Evolutionary conservation across 2,888 invertebrate species (phyloP).

Genomic region (Macaria liturata): DNA sequence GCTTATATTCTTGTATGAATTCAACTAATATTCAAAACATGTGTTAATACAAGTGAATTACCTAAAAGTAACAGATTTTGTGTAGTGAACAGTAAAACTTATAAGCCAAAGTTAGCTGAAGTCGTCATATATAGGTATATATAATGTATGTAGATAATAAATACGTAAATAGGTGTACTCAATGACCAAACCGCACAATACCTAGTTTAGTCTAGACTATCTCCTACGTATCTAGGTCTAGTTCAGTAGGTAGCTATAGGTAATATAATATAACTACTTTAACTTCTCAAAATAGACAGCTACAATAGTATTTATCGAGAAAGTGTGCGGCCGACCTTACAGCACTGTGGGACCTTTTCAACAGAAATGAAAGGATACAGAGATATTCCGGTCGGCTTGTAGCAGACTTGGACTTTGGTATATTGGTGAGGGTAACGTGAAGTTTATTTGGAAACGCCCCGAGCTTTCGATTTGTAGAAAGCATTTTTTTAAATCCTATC

Average conservation of each 20-base stretch:
- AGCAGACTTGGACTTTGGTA: too few species aligned
- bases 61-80: too few species aligned
- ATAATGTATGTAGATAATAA: too few species aligned
- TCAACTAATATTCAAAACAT: too few species aligned
- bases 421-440: neutral
- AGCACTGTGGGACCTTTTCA: constrained; percentile 10
- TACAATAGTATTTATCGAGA: constrained; percentile 11
- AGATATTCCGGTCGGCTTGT: constrained; percentile 8
- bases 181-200: too few species aligned
- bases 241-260: neutral
- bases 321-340: constrained; percentile 20
- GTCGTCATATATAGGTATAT: too few species aligned
- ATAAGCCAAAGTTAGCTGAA: too few species aligned
- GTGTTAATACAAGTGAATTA: too few species aligned
- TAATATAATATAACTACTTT: too few species aligned
- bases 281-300: neutral
- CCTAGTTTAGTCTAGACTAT: neutral
- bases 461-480: constrained; percentile 2
- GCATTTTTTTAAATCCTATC: neutral
- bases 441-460: constrained; percentile 7
- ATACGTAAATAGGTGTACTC: constrained; percentile 19
- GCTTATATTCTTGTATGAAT: too few species aligned
- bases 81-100: too few species aligned
- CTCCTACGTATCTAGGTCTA: neutral
- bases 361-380: constrained; percentile 21